Evolutionary conservation across 2,113 vertebrate species (phyloP), one percentile per base, ranked within the genome.

Genomic region (Bostrychus sinensis): DNA sequence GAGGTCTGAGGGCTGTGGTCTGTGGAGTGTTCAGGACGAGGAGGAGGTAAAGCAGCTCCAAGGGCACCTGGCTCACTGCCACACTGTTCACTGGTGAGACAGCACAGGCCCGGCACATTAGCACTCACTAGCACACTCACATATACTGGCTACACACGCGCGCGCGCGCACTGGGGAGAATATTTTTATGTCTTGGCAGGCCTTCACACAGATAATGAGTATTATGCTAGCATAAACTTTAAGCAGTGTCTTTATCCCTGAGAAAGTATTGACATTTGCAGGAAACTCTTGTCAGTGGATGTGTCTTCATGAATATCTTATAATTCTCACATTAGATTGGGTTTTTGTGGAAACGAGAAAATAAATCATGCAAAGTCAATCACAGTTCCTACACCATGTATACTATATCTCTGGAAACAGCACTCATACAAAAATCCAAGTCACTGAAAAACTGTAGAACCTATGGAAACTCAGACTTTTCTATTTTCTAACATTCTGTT

Each of bases 41-140:
- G 22, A 78, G 75, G 54, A 85, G 77, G 75, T 73, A 65, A 55
- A 74, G 48, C 61, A 34, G 39, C 51, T 77, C 56, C 43, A 70
- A 74, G 32, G 70, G 68, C 72, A 70, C 30, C 56, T 91, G 87
- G 85, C 75, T 54, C 46, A 2, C 39, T 43, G 82, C 87, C 80
- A 83, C 54, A 42, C 62, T 78, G 55, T 70, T 46, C 50, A 69
- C 62, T 81, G 69, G 48, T 63, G 23, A 73, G 73, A 66, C 41
- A 37, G 34, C 39, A 67, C 12, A 68, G 57, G 36, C 28, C 56
- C 32, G 12, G 22, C 2, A n/a, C 39, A 66, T 3, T 41, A 61
- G 19, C 51, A 16, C 63, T 30, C 67, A 57, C 74, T 45, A 42
- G 30, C 45, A 53, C 57, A 54, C 42, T 20, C 57, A 30, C 20